Evolutionary conservation across 2,888 invertebrate genomes (phyloP).

Genomic region (Diploptera punctata): DNA sequence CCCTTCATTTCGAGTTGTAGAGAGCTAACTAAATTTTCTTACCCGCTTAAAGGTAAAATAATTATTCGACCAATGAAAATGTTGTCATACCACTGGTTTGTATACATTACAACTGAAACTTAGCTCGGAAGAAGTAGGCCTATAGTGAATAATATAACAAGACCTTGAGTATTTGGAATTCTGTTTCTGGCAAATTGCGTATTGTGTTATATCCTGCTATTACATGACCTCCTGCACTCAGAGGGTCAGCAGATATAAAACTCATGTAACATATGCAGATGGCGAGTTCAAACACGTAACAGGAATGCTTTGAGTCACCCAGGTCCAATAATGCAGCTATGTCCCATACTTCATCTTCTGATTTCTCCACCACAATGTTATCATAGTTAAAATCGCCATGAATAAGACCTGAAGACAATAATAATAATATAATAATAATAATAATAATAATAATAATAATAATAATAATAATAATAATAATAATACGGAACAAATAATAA

Average conservation of each 20-base stretch:
- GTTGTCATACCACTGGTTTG: too few relatives aligned
- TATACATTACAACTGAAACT: too few relatives aligned
- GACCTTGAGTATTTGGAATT: slow-evolving; percentile 69
- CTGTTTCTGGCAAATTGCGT: slow-evolving; percentile 65
- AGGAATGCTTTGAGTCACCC: slow-evolving; percentile 78
- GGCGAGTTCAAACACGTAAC: slow-evolving; percentile 81
- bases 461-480: too few relatives aligned
- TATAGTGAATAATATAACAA: too few relatives aligned
- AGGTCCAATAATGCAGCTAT: slow-evolving; percentile 80
- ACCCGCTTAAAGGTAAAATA: too few relatives aligned
- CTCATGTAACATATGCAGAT: slow-evolving; percentile 84
- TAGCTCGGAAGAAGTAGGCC: too few relatives aligned
- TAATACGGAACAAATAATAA: too few relatives aligned
- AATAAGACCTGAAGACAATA: slow-evolving; percentile 73
- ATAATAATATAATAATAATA: too few relatives aligned
- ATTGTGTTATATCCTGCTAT: slow-evolving; percentile 77
- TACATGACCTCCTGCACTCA: slow-evolving; percentile 59
- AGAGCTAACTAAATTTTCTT: too few relatives aligned
- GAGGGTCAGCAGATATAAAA: slow-evolving; percentile 67
- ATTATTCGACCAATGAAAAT: too few relatives aligned
- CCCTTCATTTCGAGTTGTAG: too few relatives aligned
- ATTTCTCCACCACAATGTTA: slow-evolving; percentile 74
- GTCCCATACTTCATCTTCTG: slow-evolving; percentile 31
- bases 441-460: too few relatives aligned
- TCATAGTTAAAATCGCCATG: slow-evolving; percentile 94